A percentile compares a stretch with the other conserved stretches of the same genome.
Conservation (phyloP, 2,113 vertebrate genomes). For the Diphyllodes magnificus region DNA sequence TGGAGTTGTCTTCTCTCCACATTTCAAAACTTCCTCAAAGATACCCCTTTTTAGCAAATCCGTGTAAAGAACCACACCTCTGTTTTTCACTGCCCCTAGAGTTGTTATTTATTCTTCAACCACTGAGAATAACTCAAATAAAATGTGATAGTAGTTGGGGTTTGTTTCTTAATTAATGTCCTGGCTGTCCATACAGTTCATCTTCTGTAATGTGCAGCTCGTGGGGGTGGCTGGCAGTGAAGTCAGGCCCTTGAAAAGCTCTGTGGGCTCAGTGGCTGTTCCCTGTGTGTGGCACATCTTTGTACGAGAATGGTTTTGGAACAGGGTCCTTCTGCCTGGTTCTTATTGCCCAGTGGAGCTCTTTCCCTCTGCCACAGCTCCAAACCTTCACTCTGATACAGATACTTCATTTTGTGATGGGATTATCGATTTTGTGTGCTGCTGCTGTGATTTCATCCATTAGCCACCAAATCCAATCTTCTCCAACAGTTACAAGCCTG, state of each 20-base stretch:
- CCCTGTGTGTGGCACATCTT: neutral
- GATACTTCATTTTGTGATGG: neutral
- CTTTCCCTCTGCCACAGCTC: neutral
- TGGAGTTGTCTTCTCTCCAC: neutral
- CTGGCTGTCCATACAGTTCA: neutral
- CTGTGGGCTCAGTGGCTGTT: neutral
- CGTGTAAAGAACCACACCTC: neutral
- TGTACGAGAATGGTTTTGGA: neutral
- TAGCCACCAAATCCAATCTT: neutral
- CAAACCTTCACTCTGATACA: neutral
- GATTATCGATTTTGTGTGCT: neutral
- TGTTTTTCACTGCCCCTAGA: neutral
- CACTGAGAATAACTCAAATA: neutral
- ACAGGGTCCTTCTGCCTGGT: neutral
- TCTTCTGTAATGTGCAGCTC: neutral
- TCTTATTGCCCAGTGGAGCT: fast-evolving
- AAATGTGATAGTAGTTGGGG: neutral
- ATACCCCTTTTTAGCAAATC: neutral
- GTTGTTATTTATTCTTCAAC: neutral
- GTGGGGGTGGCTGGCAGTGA: neutral
- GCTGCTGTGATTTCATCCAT: neutral
- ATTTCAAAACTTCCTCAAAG: neutral
- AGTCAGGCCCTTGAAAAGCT: neutral
- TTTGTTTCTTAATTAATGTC: neutral
- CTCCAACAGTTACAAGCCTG: neutral